phyloP scores from a whole-genome alignment of 2,113 vertebrate species.

The Grammomys surdaster region DNA sequence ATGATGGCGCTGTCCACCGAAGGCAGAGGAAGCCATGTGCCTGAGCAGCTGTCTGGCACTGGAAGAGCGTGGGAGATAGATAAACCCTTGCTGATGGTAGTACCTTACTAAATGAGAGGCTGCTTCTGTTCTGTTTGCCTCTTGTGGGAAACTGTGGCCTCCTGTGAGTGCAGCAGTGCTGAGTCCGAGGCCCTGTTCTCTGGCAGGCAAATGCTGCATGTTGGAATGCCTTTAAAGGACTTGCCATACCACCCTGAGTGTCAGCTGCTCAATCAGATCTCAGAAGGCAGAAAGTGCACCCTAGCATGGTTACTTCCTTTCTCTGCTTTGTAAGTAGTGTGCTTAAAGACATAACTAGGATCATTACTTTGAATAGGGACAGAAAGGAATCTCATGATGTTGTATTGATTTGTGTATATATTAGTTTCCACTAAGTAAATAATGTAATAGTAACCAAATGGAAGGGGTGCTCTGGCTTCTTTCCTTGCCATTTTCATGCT shows the following conservation, averaged over 20 bases:
- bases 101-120: background rate
- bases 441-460: background rate
- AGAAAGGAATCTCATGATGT: background rate
- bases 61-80: conserved; percentile 52
- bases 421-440: background rate
- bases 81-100: conserved; percentile 52
- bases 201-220: background rate
- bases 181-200: background rate
- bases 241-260: background rate
- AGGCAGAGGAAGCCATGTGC: conserved; percentile 51
- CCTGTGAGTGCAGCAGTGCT: conserved; percentile 29
- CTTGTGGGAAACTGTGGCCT: conserved; percentile 59
- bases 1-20: background rate
- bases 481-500: background rate
- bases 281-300: background rate
- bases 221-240: background rate
- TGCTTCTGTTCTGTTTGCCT: conserved; percentile 60
- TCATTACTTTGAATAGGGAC: background rate
- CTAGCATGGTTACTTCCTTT: background rate
- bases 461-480: too few species aligned
- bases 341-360: conserved; percentile 23
- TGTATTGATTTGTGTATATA: background rate
- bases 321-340: background rate
- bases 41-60: background rate
- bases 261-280: conserved; percentile 47